phyloP scores from a whole-genome alignment of 2,888 invertebrate genomes.

The Pycnomerus fuliginosus region DNA sequence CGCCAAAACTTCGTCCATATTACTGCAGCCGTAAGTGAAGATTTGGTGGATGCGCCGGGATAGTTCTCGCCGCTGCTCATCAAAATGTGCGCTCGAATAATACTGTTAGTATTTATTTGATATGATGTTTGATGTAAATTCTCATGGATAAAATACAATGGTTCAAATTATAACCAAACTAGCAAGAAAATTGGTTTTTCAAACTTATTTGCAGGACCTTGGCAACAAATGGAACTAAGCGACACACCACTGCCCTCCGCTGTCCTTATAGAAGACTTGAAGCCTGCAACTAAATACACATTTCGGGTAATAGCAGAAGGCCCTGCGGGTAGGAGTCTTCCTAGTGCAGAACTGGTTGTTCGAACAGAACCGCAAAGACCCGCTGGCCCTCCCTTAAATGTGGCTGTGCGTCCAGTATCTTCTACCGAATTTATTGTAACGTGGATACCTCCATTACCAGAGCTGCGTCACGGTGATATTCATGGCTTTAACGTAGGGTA shows the following conservation, averaged over 20 bases:
- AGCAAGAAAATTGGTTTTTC: not conserved
- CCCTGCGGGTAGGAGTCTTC: constrained; percentile 68
- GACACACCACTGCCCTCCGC: constrained; percentile 65
- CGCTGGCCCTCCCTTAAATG: constrained; percentile 66
- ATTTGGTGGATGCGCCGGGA: too few species aligned
- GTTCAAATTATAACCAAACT: not conserved
- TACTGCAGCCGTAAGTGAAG: too few species aligned
- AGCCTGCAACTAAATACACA: constrained; percentile 69
- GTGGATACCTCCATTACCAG: constrained; percentile 70
- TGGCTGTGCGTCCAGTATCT: constrained; percentile 68
- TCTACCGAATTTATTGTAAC: constrained; percentile 73
- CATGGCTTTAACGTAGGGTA: constrained; percentile 74
- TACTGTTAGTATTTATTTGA: too few species aligned
- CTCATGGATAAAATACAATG: too few species aligned
- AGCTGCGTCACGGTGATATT: constrained; percentile 72
- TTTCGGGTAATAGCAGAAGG: constrained; percentile 74
- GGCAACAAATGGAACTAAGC: constrained; percentile 66
- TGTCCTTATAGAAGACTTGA: constrained; percentile 66
- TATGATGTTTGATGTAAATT: too few species aligned
- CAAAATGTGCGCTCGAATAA: too few species aligned
- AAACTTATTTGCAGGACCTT: constrained; percentile 51
- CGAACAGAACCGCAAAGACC: constrained; percentile 71
- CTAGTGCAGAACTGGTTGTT: constrained; percentile 63
- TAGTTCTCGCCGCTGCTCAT: too few species aligned
- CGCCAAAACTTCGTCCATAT: too few species aligned